Conservation (phyloP, 2,888 invertebrate genomes). For the Mythimna loreyi region DNA sequence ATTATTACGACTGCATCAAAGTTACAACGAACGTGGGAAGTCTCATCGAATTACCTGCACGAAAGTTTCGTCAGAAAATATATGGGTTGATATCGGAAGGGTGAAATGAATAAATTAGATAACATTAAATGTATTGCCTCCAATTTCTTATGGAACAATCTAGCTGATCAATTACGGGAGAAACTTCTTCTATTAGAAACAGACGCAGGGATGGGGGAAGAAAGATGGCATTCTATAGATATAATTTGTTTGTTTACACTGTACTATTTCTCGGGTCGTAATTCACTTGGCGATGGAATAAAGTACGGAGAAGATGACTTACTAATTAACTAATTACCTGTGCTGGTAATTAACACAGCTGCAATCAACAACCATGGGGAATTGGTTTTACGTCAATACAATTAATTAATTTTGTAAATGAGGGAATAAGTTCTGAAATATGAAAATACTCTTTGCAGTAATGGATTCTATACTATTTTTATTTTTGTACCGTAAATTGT, state of each 20-base stretch:
- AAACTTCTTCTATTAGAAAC: conserved; percentile 50
- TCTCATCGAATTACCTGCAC: conserved; percentile 37
- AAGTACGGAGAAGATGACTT: conserved; percentile 6
- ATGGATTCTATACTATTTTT: not conserved
- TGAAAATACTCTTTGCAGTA: conserved; percentile 2
- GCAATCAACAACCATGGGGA: conserved; percentile 16
- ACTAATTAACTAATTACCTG: conserved; percentile 5
- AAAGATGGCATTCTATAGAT: conserved; percentile 4
- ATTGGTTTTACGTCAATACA: not conserved
- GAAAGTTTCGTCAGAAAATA: conserved; percentile 66
- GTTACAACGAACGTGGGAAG: conserved; percentile 21
- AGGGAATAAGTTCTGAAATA: not conserved
- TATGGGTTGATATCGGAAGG: conserved; percentile 55
- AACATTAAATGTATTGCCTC: conserved; percentile 67
- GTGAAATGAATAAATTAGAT: conserved; percentile 71
- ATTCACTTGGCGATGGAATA: conserved; percentile 4
- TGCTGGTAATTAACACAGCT: conserved; percentile 18
- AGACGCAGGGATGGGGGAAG: conserved; percentile 27
- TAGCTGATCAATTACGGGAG: conserved; percentile 53
- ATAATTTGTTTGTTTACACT: conserved; percentile 1
- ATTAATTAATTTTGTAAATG: conserved; percentile 5
- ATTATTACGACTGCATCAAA: conserved; percentile 33
- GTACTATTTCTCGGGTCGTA: not conserved
- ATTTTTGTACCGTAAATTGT: not conserved
- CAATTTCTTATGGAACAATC: conserved; percentile 63